Conservation (phyloP, 1,140 invertebrate genomes). For the Dreissena rostriformis region DNA sequence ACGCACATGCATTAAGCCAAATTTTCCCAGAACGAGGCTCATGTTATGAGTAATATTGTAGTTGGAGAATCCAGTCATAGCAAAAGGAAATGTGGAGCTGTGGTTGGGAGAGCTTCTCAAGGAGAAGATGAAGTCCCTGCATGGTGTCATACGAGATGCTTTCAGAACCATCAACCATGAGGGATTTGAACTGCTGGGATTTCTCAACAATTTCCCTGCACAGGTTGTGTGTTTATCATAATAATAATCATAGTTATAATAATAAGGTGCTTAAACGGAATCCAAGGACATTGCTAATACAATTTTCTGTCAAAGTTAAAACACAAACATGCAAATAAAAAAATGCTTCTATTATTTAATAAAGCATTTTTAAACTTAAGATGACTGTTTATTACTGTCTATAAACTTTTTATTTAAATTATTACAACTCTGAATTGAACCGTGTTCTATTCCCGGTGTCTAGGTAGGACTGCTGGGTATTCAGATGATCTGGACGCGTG, state of each 20-base stretch:
- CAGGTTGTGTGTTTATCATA: conserved; percentile 84
- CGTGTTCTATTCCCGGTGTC: not conserved
- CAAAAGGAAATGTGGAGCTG: conserved; percentile 96
- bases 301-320: too few species aligned
- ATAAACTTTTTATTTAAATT: too few species aligned
- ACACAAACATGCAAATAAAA: not conserved
- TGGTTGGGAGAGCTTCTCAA: conserved; percentile 96
- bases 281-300: too few species aligned
- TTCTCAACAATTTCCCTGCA: conserved; percentile 94
- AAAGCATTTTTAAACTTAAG: too few species aligned
- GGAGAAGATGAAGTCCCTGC: conserved; percentile 94
- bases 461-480: conserved; percentile 95
- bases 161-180: conserved; percentile 90
- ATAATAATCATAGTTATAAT: too few species aligned
- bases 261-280: too few species aligned
- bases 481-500: conserved; percentile 98
- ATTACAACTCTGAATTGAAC: too few species aligned
- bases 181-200: conserved; percentile 91
- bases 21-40: too few species aligned
- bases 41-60: conserved; percentile 74
- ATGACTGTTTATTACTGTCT: too few species aligned
- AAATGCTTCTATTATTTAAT: too few species aligned
- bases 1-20: too few species aligned
- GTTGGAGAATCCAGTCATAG: conserved; percentile 92
- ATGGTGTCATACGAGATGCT: conserved; percentile 94